A percentile compares a stretch with the other conserved stretches of the same genome.
Conservation (phyloP, 2,888 invertebrate species). For the Ecdyonurus torrentis region DNA sequence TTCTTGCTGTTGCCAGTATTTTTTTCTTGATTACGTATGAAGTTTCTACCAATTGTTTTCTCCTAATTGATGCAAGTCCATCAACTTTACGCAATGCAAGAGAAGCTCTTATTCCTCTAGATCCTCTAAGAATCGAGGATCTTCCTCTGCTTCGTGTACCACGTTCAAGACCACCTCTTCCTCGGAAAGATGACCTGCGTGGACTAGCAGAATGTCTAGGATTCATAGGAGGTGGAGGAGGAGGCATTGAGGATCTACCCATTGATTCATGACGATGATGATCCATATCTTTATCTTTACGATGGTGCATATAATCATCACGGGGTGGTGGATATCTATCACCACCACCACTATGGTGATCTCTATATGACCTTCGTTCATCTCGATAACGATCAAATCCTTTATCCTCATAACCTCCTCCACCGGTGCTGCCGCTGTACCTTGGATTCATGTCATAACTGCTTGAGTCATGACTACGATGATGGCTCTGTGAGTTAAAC, state of each 20-base stretch:
- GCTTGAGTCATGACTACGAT: background rate
- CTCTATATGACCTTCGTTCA: background rate
- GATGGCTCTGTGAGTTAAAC: background rate
- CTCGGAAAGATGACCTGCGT: background rate
- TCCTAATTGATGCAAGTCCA: background rate
- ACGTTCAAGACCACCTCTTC: background rate
- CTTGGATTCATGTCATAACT: background rate
- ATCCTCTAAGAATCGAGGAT: background rate
- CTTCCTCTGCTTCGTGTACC: background rate
- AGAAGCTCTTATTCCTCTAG: background rate
- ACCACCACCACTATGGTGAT: background rate
- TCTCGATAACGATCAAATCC: background rate
- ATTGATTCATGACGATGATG: background rate
- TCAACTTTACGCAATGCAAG: background rate
- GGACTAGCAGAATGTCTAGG: background rate
- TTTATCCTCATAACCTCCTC: background rate
- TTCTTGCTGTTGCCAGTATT: background rate
- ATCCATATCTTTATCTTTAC: background rate
- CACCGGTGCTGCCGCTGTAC: background rate
- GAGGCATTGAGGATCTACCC: background rate
- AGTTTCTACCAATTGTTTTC: background rate
- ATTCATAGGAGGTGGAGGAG: background rate
- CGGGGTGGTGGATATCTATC: background rate
- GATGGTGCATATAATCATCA: background rate
- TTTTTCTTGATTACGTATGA: background rate